Evolutionary conservation across 2,797 vertebrate genomes (phyloP), one percentile per base, ranked within the genome.

Genomic region (Clarias fuscus): DNA sequence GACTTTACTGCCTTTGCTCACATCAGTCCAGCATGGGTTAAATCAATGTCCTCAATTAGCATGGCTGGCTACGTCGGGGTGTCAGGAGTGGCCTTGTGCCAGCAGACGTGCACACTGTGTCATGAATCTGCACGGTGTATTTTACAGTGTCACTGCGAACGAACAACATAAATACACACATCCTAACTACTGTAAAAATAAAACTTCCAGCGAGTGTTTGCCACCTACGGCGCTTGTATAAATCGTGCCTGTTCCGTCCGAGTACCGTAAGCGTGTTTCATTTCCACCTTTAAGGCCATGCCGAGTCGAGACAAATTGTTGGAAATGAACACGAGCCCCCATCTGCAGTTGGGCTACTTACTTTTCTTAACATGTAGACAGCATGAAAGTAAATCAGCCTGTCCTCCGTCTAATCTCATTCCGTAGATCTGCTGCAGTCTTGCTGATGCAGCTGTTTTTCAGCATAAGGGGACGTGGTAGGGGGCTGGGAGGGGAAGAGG

Each of bases 381-480:
- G 81, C 90, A 89, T 91, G 89, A 89, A 91, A 91, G 91, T 93
- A 94, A 93, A 94, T 92, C 90, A 93, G 88, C 88, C 86, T 87
- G 92, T 91, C 88, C 80, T 67, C 89, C 87, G 90, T 92, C 92
- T 92, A 91, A 91, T 93, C 89, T 85, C 89, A 91, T 92, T 91
- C 77, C 67, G 91, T 91, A 84, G 90, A 90, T 91, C 80, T 86
- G 83, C 61, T 70, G 86, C 86, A 82, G 89, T 88, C 88, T 72
- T 93, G 95, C 95, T 95, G 94, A 95, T 91, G 83, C 91, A 93
- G 94, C 92, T 89, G 88, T 92, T 93, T 93, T 93, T 86, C 78
- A 73, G 82, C 62, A 37, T 81, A 88, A 88, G 92, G 91, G 86
- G 89, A 86, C 86, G 40, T 53, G 43, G 65, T 81, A 64, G 76